Base-by-base conservation (phyloP, 2,113 vertebrate species). In the Drymodes brunneopygia region DNA sequence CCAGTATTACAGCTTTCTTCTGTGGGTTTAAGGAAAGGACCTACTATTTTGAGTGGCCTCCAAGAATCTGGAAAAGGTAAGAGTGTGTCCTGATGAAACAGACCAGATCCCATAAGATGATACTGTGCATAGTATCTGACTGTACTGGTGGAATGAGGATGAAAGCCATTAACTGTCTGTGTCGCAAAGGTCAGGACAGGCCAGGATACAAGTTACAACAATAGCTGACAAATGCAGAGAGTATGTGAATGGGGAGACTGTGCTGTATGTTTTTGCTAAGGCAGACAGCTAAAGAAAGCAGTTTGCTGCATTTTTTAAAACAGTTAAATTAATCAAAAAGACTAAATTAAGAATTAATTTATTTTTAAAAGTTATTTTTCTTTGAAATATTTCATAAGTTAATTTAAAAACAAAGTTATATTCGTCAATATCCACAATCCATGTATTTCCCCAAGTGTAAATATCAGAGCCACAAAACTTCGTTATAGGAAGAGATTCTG, bases 171-270 rank as follows among this genome's bases (percentile, higher is more conserved):
- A 74, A 38, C 38, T 38, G 38, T 38, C 38, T 38, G 38, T 38
- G 9, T 38, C 0, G 0, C 0, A 0, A 89, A 89, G 35, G 35
- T 58, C 51, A 75, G 66, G 47, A n/a, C 38, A 70, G 25, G n/a
- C 10, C 50, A 84, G 36, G 20, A n/a, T 14, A 14, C 1, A 58
- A 54, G 21, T 36, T 74, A 23, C 25, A 91, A 10, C 23, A 62
- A 24, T 12, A 64, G 38, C 38, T 38, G 24, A 54, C 29, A 92
- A 79, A 42, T 22, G 47, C 11, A 70, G 9, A 28, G 25, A 42
- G 3, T 25, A 20, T 45, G 29, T 18, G n/a, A 75, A 29, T 6
- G 3, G 11, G 11, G 18, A 69, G 7, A 48, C 5, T 65, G 4
- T 15, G 71, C 13, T 86, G 3, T 64, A 29, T 12, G 10, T 40